Evolutionary conservation across 2,888 invertebrate genomes (phyloP).

Genomic region (Coelinius sp.): DNA sequence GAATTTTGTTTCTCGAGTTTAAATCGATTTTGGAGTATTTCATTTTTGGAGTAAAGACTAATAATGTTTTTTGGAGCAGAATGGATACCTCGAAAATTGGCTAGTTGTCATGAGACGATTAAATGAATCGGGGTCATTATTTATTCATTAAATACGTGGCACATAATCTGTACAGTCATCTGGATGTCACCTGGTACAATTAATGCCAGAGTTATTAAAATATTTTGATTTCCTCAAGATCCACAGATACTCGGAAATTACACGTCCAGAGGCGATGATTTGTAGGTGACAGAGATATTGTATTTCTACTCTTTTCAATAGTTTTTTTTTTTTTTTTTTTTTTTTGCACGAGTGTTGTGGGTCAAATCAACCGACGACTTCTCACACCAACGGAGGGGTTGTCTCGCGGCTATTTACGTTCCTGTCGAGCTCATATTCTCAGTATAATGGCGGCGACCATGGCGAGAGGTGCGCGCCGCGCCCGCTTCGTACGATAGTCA

Average conservation of each 20-base stretch:
- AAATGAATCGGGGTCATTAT: not conserved
- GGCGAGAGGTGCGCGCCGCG: conserved; percentile 65
- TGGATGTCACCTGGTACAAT: not conserved
- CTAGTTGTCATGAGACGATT: not conserved
- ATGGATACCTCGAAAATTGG: too few relatives aligned
- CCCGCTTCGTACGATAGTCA: conserved; percentile 60
- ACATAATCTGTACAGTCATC: not conserved
- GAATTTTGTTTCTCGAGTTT: not conserved
- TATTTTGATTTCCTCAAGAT: not conserved
- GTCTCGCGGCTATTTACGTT: conserved; percentile 49
- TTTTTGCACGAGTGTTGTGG: not conserved
- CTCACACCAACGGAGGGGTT: conserved; percentile 26
- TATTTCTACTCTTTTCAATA: not conserved
- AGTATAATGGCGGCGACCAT: conserved; percentile 68
- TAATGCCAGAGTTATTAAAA: not conserved
- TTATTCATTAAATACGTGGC: conserved; percentile 14
- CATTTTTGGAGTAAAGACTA: not conserved
- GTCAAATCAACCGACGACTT: not conserved
- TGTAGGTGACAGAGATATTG: not conserved
- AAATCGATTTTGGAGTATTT: not conserved
- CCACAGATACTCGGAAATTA: not conserved
- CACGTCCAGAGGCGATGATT: not conserved
- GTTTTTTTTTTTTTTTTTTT: not conserved
- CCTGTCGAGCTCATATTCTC: conserved; percentile 59
- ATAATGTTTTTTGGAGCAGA: too few relatives aligned